phyloP scores from a whole-genome alignment of 2,888 invertebrate species.

The Meandrusa payeni region DNA sequence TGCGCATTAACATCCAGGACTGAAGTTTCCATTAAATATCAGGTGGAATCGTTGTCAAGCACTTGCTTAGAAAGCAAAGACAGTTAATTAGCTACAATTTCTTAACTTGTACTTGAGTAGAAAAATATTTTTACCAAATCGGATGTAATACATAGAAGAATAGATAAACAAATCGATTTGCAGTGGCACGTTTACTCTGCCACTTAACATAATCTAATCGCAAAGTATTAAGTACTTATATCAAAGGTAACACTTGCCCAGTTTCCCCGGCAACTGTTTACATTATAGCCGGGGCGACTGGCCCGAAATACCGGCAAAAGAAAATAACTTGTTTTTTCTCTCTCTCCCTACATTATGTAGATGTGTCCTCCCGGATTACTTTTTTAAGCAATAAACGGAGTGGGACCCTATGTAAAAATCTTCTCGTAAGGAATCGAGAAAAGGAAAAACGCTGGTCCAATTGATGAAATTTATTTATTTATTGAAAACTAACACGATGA shows the following conservation, averaged over 20 bases:
- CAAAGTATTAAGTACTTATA: constrained; percentile 24
- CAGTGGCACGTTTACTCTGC: constrained; percentile 1
- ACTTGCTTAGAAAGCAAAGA: too few relatives aligned
- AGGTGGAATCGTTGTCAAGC: too few relatives aligned
- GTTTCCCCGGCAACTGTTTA: constrained; percentile 42
- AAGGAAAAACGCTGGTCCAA: constrained; percentile 27
- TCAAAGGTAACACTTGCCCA: constrained; percentile 27
- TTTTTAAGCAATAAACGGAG: constrained; percentile 73
- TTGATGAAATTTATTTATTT: too few relatives aligned
- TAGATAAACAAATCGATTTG: constrained; percentile 13
- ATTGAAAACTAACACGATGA: too few relatives aligned
- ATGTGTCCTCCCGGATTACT: constrained; percentile 70
- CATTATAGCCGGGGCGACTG: constrained; percentile 34
- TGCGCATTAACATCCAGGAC: too few relatives aligned
- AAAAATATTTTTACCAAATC: too few relatives aligned
- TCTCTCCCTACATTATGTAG: constrained; percentile 66
- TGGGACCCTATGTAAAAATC: constrained; percentile 66
- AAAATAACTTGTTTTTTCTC: constrained; percentile 65
- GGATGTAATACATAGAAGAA: background rate
- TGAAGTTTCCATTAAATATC: too few relatives aligned
- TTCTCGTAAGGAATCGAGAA: constrained; percentile 51
- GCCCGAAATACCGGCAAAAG: constrained; percentile 35
- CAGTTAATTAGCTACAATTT: too few relatives aligned
- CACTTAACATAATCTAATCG: constrained; percentile 19
- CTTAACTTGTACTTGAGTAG: too few relatives aligned